Evolutionary conservation across 2,888 invertebrate species (phyloP).

Genomic region (Helleia helle): DNA sequence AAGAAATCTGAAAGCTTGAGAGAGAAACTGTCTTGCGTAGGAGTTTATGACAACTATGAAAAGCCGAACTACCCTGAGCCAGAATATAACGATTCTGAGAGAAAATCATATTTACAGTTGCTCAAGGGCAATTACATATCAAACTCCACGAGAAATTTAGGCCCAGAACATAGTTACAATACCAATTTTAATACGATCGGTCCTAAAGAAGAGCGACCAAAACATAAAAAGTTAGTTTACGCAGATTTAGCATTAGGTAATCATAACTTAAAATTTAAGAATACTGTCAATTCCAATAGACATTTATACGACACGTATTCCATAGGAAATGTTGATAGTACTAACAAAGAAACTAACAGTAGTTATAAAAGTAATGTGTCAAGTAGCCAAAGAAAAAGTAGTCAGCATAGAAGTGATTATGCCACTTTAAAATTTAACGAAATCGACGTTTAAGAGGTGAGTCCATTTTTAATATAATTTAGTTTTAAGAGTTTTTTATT

Average conservation of each 20-base stretch:
- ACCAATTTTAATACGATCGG: conserved; percentile 50
- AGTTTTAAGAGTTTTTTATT: too few relatives aligned
- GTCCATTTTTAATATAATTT: conserved; percentile 21
- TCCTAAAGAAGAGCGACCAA: conserved; percentile 57
- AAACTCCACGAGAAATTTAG: conserved; percentile 60
- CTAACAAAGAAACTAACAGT: conserved; percentile 54
- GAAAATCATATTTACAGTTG: conserved; percentile 59
- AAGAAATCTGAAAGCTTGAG: conserved; percentile 68
- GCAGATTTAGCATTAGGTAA: conserved; percentile 71
- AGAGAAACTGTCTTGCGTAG: conserved; percentile 67
- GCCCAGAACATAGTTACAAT: conserved; percentile 45
- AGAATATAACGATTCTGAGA: conserved; percentile 57
- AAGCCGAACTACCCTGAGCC: conserved; percentile 64
- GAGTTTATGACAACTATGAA: conserved; percentile 62
- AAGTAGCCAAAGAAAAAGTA: conserved; percentile 43
- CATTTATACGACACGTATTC: conserved; percentile 69
- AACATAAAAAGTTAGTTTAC: conserved; percentile 68
- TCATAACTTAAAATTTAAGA: conserved; percentile 73
- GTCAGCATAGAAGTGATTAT: conserved; percentile 56
- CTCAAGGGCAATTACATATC: conserved; percentile 68
- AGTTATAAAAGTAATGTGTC: conserved; percentile 51
- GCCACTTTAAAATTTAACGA: conserved; percentile 69
- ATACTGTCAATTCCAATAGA: conserved; percentile 73
- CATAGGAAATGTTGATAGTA: conserved; percentile 54
- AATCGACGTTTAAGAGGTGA: conserved; percentile 69